phyloP scores from a whole-genome alignment of 2,113 vertebrate species.

The Gymnobelideus leadbeateri region DNA sequence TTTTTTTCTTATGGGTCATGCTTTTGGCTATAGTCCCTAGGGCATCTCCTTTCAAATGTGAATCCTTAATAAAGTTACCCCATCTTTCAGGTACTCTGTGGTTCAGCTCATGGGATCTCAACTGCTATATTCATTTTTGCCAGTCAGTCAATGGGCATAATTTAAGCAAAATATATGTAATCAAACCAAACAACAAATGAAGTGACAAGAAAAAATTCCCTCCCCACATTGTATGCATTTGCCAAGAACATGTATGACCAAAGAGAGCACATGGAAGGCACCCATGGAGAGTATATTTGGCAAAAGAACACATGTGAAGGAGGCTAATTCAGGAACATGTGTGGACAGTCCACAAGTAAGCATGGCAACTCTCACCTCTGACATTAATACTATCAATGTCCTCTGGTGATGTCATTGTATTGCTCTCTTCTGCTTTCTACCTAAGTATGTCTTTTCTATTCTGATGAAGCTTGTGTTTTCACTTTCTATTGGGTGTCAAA shows the following conservation, averaged over 20 bases:
- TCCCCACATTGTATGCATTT: background rate
- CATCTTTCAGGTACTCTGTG: background rate
- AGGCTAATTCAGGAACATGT: background rate
- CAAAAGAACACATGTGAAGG: background rate
- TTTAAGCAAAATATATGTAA: background rate
- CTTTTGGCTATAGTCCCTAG: background rate
- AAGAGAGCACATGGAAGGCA: background rate
- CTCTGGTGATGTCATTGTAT: background rate
- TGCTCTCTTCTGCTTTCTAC: background rate
- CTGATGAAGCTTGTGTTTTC: background rate
- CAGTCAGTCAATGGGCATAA: background rate
- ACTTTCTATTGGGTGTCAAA: background rate
- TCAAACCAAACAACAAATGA: background rate
- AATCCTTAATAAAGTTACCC: background rate
- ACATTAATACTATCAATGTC: background rate
- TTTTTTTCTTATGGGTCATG: background rate
- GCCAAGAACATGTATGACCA: background rate
- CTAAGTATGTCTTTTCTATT: background rate
- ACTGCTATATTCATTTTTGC: background rate
- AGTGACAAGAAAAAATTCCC: too few relatives aligned
- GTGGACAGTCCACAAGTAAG: background rate
- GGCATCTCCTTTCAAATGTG: background rate
- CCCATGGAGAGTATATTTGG: background rate
- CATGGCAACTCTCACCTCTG: background rate
- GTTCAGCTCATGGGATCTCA: background rate